Evolutionary conservation across 2,113 vertebrate genomes (phyloP).

Genomic region (Gymnogyps californianus): DNA sequence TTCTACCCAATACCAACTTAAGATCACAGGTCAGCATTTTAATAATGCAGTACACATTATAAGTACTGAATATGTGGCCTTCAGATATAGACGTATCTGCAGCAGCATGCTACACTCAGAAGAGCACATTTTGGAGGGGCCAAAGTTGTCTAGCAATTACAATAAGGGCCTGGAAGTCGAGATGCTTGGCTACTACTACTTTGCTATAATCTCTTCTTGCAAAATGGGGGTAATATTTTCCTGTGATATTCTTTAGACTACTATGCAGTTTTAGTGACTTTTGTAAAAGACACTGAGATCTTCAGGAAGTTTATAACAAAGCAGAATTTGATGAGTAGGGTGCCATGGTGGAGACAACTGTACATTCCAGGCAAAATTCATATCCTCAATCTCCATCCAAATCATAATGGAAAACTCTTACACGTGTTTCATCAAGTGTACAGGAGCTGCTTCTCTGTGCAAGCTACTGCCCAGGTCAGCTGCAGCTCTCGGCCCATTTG

Average conservation of each 20-base stretch:
- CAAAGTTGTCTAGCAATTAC: neutral
- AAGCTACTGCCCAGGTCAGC: neutral
- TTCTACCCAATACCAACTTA: neutral
- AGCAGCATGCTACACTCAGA: neutral
- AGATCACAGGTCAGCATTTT: neutral
- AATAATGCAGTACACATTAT: neutral
- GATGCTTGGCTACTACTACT: neutral
- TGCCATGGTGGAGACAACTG: neutral
- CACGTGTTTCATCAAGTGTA: neutral
- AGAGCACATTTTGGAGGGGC: neutral
- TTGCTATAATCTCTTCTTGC: neutral
- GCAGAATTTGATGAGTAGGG: neutral
- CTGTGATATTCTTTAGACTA: neutral
- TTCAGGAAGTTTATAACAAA: neutral
- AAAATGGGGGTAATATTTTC: neutral
- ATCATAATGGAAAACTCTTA: neutral
- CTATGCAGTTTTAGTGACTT: neutral
- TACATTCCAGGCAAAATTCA: neutral
- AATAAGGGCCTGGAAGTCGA: neutral
- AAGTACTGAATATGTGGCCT: neutral
- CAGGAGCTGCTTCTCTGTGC: neutral
- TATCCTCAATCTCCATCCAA: neutral
- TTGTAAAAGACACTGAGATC: neutral
- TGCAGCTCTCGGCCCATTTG: neutral
- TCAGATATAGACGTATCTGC: neutral